Conservation (phyloP, 2,113 vertebrate genomes). For the Rattus rattus region DNA sequence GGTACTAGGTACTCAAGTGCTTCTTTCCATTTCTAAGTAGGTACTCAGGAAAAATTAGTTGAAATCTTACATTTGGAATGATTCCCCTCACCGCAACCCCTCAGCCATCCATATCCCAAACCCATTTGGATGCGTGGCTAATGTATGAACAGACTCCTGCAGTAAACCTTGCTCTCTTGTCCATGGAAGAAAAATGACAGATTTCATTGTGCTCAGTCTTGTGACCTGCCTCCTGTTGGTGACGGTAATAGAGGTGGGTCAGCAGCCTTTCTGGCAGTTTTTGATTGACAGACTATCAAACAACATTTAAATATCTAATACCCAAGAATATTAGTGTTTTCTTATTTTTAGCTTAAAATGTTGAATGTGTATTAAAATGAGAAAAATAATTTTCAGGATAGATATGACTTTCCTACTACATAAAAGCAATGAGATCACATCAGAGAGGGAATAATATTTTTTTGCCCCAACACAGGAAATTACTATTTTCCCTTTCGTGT, state of each 20-base stretch:
- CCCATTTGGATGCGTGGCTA: background rate
- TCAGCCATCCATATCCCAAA: background rate
- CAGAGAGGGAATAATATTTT: conserved; percentile 78
- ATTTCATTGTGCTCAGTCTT: background rate
- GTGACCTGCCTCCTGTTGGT: conserved; percentile 25
- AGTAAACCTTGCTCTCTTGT: conserved; percentile 34
- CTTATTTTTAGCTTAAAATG: conserved; percentile 83
- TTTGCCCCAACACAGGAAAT: conserved; percentile 81
- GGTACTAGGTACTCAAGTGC: background rate
- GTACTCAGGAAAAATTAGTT: conserved; percentile 23
- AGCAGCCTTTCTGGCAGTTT: conserved; percentile 42
- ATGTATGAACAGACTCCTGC: background rate
- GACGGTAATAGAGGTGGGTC: conserved; percentile 22
- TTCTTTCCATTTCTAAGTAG: background rate
- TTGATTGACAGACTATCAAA: conserved; percentile 80
- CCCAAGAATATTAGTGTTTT: conserved; percentile 73
- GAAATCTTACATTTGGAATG: conserved; percentile 21
- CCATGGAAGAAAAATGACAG: conserved; percentile 44
- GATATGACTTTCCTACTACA: conserved; percentile 78
- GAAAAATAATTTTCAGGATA: conserved; percentile 79
- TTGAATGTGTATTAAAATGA: conserved; percentile 82
- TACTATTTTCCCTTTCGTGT: conserved; percentile 64
- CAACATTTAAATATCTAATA: conserved; percentile 69
- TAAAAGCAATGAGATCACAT: conserved; percentile 82
- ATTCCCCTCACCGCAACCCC: background rate